These are phyloP conservation scores for Andrena hattorfiana DNA, from an alignment of 2,888 invertebrate genomes.

Conservation along the genomic window DNA sequence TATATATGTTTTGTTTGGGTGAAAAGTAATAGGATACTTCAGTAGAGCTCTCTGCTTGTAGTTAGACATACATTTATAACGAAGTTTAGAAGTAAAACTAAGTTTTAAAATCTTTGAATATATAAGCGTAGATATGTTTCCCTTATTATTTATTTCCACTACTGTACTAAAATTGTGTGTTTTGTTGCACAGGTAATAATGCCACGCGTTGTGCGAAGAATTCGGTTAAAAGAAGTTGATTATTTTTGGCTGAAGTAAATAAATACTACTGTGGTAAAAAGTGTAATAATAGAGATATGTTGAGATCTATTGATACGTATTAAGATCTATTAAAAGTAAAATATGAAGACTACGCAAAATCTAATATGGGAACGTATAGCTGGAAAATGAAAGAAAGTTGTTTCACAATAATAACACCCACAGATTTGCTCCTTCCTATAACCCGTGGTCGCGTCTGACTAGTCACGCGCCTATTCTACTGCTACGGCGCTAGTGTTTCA, in stretches of 20 bases:
- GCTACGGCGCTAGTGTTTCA: background rate
- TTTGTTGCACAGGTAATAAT: background rate
- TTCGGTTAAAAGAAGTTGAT: too few relatives aligned
- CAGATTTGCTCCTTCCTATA: background rate
- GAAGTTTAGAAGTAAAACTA: background rate
- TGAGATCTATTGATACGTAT: too few relatives aligned
- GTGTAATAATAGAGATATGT: background rate
- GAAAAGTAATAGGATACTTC: too few relatives aligned
- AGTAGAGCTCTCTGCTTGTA: too few relatives aligned
- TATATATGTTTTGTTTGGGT: too few relatives aligned
- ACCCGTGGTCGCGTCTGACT: background rate
- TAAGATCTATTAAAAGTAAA: background rate
- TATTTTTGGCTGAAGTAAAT: background rate
- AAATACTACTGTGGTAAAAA: background rate
- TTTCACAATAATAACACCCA: background rate
- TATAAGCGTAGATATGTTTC: background rate
- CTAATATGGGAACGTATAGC: background rate
- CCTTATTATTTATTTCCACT: background rate
- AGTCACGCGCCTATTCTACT: constrained; percentile 2
- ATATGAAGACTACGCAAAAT: background rate
- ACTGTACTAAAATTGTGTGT: background rate
- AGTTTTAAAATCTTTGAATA: background rate
- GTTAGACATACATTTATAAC: background rate
- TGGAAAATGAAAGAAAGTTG: background rate
- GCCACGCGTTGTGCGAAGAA: too few relatives aligned